A percentile compares a stretch with the other conserved stretches of the same genome.
Conservation (phyloP, 2,113 vertebrate genomes). For the Syngnathus floridae region DNA sequence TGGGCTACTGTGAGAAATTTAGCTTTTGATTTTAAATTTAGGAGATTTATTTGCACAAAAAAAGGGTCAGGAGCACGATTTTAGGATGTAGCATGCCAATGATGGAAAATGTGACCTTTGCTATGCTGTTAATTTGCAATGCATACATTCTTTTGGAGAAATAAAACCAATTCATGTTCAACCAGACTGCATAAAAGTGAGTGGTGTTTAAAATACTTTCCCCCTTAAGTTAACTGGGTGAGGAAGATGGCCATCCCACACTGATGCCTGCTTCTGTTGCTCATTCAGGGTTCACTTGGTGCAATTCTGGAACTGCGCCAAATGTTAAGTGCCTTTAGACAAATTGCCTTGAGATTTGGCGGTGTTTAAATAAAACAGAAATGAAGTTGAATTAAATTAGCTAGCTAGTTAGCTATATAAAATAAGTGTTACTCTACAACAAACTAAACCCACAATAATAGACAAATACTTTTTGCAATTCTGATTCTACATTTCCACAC, state of each 20-base stretch:
- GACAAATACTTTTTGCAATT: background rate
- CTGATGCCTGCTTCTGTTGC: too few species aligned
- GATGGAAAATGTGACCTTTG: conserved; percentile 32
- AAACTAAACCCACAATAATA: too few species aligned
- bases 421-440: too few species aligned
- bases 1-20: background rate
- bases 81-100: conserved; percentile 69
- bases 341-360: background rate
- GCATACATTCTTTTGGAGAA: conserved; percentile 50
- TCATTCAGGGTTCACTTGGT: too few species aligned
- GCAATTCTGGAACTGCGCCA: background rate
- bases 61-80: conserved; percentile 38
- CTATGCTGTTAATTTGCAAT: conserved; percentile 32
- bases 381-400: too few species aligned
- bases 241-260: background rate
- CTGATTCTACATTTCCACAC: background rate
- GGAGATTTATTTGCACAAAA: conserved; percentile 59
- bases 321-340: background rate
- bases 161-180: conserved; percentile 24
- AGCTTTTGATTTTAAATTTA: background rate
- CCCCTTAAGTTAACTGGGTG: too few species aligned
- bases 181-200: background rate
- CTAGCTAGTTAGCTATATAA: too few species aligned
- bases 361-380: too few species aligned
- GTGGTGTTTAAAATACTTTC: background rate